Base-by-base conservation (phyloP, 2,113 vertebrate species). In the Physeter macrocephalus region DNA sequence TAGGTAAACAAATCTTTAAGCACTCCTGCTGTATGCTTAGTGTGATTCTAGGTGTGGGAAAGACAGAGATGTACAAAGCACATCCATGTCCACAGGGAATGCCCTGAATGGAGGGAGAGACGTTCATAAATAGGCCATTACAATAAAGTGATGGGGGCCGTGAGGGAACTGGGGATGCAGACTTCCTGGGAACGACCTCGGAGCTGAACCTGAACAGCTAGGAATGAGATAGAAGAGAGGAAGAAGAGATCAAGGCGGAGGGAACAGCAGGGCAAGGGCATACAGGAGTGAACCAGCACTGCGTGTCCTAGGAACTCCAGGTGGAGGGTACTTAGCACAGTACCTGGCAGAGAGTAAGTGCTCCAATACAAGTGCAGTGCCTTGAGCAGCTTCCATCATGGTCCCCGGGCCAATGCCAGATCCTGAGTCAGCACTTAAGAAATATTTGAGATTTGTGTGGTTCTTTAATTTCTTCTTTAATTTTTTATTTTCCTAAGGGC, bases 361-460 rank as follows among this genome's bases (percentile, higher is more conserved):
- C 81, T 88, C 81, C 71, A 1, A 1, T 39, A 14, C 87, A 85
- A 36, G 25, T 5, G 17, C 20, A 25, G 36, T 2, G 1, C 5
- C 0, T 5, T 3, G 69, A 78, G 66, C 11, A 9, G n/a, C 29
- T n/a, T 25, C 29, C 11, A 5, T 46, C 34, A 5, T 5, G 2
- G 62, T 31, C 20, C 23, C 31, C 46, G 5, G 20, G 46, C 11
- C 80, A 14, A 10, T 25, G 17, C 54, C 18, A 61, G 36, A 52
- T 12, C 81, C 81, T 78, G 77, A 75, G 93, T 95, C 52, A 10
- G 36, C 69, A 36, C 71, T 95, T 54, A 39, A 21, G 31, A 83
- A 66, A 67, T 57, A 43, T 14, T 92, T 3, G 12, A 34, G 49
- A 78, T 75, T 54, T 77, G 15, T 54, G 41, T 57, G 27, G 13